phyloP scores from a whole-genome alignment of 2,888 invertebrate genomes.

The Dicyrtomina minuta region DNA sequence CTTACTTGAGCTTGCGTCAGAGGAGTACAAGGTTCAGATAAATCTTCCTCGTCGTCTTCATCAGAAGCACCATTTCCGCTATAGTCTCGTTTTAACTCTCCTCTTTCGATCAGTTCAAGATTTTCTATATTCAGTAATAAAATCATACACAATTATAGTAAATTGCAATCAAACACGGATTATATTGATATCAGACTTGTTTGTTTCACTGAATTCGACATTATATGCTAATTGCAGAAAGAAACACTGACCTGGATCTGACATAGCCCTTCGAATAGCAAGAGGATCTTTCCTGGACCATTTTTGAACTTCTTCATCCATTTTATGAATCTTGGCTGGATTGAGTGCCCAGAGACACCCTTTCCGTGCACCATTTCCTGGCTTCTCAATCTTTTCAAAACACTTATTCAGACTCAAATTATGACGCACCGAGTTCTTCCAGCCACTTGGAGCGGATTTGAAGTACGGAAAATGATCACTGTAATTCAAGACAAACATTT shows the following conservation, averaged over 20 bases:
- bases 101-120: slow-evolving; percentile 77
- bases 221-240: no score
- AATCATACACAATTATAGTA: slow-evolving; percentile 17
- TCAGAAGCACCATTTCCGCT: slow-evolving; percentile 59
- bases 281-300: slow-evolving; percentile 94
- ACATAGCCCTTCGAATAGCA: slow-evolving; percentile 90
- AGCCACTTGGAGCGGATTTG: slow-evolving; percentile 95
- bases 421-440: slow-evolving; percentile 98
- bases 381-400: slow-evolving; percentile 96
- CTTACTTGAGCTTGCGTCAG: slow-evolving; percentile 45
- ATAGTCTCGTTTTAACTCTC: slow-evolving; percentile 78
- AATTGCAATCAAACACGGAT: not conserved
- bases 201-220: slow-evolving; percentile 3
- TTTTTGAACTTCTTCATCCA: slow-evolving; percentile 97
- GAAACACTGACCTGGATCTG: slow-evolving; percentile 71
- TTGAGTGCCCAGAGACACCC: slow-evolving; percentile 90
- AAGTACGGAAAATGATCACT: slow-evolving; percentile 98
- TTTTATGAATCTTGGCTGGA: slow-evolving; percentile 89
- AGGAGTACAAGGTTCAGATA: slow-evolving; percentile 48
- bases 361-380: slow-evolving; percentile 78
- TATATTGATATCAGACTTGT: no score
- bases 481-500: slow-evolving; percentile 58
- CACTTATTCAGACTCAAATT: slow-evolving; percentile 97
- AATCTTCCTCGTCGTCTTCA: slow-evolving; percentile 63
- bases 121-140: slow-evolving; percentile 64